phyloP scores from a whole-genome alignment of 2,797 vertebrate species.

The Hyperoplus lanceolatus region DNA sequence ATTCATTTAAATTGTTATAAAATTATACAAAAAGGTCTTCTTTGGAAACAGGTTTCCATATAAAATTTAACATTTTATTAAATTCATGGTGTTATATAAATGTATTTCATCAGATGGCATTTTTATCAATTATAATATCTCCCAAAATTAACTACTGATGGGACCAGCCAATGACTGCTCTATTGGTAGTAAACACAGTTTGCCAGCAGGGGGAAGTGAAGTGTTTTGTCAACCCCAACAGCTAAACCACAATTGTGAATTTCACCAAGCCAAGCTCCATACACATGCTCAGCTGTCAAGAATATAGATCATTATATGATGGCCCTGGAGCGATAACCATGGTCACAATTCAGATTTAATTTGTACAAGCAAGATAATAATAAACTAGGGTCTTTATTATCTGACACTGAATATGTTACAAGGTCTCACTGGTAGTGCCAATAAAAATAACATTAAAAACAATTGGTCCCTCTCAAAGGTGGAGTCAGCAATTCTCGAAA shows the following conservation, averaged over 20 bases:
- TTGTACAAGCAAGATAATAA: neutral
- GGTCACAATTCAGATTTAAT: constrained; percentile 16
- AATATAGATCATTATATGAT: constrained; percentile 9
- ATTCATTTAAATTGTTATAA: neutral
- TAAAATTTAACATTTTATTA: neutral
- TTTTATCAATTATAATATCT: neutral
- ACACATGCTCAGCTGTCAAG: neutral
- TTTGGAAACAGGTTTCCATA: neutral
- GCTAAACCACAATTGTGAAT: neutral
- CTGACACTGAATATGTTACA: neutral
- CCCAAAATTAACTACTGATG: neutral
- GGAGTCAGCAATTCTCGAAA: too few species aligned
- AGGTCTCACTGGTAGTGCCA: constrained; percentile 3
- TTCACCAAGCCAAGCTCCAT: constrained; percentile 8
- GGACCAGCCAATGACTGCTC: neutral
- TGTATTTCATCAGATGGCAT: neutral
- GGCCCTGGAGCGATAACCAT: constrained; percentile 7
- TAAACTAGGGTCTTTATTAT: constrained; percentile 15
- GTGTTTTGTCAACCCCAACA: neutral
- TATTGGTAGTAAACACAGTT: constrained; percentile 9
- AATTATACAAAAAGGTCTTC: neutral
- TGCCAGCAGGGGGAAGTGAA: constrained; percentile 70
- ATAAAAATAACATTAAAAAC: neutral
- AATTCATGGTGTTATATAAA: neutral
- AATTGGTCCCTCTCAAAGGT: neutral